Evolutionary conservation across 2,113 vertebrate genomes (phyloP), one percentile per base, ranked within the genome.

Genomic region (Nettapus auritus): DNA sequence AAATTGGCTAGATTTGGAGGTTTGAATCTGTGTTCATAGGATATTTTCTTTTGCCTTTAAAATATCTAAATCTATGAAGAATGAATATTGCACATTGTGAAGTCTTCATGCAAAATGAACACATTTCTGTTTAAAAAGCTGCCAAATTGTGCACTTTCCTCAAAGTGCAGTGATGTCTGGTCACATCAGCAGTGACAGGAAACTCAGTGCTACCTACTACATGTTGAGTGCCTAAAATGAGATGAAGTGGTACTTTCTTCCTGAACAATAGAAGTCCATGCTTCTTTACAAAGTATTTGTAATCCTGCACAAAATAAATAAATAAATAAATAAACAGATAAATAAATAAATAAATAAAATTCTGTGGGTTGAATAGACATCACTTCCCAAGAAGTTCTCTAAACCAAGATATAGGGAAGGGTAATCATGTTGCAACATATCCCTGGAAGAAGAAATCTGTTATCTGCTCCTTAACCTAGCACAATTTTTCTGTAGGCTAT

Each of bases 181-280:
- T 76, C 42, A 21, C 36, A 31, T 55, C 13, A 57, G 34, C 20
- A 55, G 50, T 4, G 8, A 42, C n/a, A 57, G 26, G 36, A 87
- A 69, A 50, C 23, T 29, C 52, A 34, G 23, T 60, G 42, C 26
- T 86, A 28, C 57, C 33, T 75, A 33, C 13, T 79, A 29, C 38
- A 66, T 40, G 29, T 14, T 2, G 6, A 76, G 18, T 38, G 25
- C 40, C 71, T 63, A 71, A 42, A 60, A 17, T 26, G 31, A 91
- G 88, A 94, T 56, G 34, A 81, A 31, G 34, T 64, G 25, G 52
- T 63, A 62, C 21, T 75, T 91, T 83, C 52, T 86, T 83, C 16
- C 29, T 67, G 23, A 22, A 34, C 46, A 25, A 59, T 7, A 56
- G 29, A 86, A 5, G 9, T 44, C 22, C 9, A 17, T 2, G 2